These are phyloP conservation scores for Drosophila paulistorum DNA, from an alignment of 1,140 invertebrate genomes.

Conservation along the genomic window DNA sequence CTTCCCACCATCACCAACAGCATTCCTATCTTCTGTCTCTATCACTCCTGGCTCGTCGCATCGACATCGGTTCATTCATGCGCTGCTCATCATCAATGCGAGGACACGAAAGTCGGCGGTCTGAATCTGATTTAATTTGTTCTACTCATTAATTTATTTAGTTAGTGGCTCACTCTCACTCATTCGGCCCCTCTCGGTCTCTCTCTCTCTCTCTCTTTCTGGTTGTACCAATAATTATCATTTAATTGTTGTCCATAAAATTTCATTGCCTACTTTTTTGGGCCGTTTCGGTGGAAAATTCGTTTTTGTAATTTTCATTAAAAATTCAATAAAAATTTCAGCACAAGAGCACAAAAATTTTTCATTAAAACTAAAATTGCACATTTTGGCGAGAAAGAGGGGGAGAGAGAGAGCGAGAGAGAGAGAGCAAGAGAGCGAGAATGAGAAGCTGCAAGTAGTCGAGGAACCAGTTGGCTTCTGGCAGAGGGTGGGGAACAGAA, in stretches of 20 bases:
- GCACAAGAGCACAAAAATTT: constrained; percentile 27
- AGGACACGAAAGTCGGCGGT: not conserved
- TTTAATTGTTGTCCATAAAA: constrained; percentile 24
- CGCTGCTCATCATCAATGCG: constrained; percentile 5
- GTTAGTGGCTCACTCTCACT: not conserved
- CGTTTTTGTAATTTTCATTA: constrained; percentile 19
- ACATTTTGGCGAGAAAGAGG: constrained; percentile 20
- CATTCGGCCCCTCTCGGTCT: not conserved
- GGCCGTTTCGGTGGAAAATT: not conserved
- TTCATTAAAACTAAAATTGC: constrained; percentile 57
- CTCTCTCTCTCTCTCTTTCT: not conserved
- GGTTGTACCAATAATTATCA: constrained; percentile 15
- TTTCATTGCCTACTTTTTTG: constrained; percentile 17
- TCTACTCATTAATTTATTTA: constrained; percentile 18
- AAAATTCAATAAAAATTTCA: constrained; percentile 20
- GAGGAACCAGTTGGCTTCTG: not conserved
- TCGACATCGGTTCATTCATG: not conserved
- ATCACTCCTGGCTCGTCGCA: too few species aligned
- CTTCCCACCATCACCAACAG: not conserved
- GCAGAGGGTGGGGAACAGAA: constrained; percentile 4
- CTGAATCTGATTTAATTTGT: constrained; percentile 17
- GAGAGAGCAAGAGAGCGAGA: not conserved
- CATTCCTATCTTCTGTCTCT: too few species aligned
- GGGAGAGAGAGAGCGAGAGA: not conserved
- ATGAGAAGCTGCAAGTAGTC: not conserved